Conservation (phyloP, 2,888 invertebrate species). For the Protophormia terraenovae region DNA sequence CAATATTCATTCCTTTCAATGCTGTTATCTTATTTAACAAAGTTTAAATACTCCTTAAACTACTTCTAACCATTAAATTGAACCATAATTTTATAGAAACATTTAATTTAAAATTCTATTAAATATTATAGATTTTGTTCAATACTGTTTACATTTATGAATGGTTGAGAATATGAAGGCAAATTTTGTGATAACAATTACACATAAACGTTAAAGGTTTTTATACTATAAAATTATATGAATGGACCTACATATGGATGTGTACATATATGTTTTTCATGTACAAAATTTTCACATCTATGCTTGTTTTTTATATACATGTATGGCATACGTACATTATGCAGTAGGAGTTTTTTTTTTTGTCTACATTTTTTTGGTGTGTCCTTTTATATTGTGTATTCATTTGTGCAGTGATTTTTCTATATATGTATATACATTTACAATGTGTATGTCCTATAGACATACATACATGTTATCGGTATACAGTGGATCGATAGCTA, state of each 20-base stretch:
- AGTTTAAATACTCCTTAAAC: too few species aligned
- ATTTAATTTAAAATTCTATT: background rate
- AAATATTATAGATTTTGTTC: background rate
- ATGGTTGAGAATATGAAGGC: background rate
- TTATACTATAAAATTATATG: background rate
- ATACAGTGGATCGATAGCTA: conserved; percentile 4
- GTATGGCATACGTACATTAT: background rate
- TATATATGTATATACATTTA: background rate
- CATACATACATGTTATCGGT: background rate
- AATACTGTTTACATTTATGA: background rate
- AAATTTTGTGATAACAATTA: background rate
- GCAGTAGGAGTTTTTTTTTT: conserved; percentile 4
- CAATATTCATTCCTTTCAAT: too few species aligned
- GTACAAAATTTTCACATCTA: background rate
- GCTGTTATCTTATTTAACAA: too few species aligned
- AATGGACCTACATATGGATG: background rate
- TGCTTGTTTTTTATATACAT: background rate
- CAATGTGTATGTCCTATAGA: conserved; percentile 1
- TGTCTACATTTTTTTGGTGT: background rate
- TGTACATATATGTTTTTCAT: background rate
- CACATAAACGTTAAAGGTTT: background rate
- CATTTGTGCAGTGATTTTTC: conserved; percentile 54
- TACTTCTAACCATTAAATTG: too few species aligned
- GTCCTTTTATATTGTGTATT: conserved; percentile 25
- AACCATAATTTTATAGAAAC: background rate